A percentile compares a stretch with the other conserved stretches of the same genome.
These are phyloP conservation scores for Sphenodon punctatus DNA, from an alignment of 2,797 vertebrate species.

Conservation along the genomic window DNA sequence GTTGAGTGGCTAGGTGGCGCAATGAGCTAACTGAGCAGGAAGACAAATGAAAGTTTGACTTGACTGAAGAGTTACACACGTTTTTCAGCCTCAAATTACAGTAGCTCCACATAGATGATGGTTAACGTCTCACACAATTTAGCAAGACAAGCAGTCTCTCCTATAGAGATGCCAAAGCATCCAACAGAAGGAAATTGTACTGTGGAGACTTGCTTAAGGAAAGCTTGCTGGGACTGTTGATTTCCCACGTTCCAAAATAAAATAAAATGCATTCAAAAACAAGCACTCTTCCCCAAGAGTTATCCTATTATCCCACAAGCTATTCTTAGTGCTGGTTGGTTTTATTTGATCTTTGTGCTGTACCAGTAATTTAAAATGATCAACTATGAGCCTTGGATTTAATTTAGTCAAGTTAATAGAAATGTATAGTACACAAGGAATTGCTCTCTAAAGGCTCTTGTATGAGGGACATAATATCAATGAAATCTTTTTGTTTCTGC, in stretches of 20 bases:
- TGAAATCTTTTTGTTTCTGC: too few species aligned
- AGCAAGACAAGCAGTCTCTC: not conserved
- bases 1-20: not conserved
- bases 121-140: not conserved
- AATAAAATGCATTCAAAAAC: slow-evolving; percentile 42
- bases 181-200: not conserved
- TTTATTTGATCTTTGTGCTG: slow-evolving; percentile 6
- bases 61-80: not conserved
- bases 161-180: not conserved
- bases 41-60: slow-evolving; percentile 8
- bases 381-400: not conserved
- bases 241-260: slow-evolving; percentile 23
- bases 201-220: not conserved
- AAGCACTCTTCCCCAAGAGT: slow-evolving; percentile 16
- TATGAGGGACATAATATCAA: too few species aligned
- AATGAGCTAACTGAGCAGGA: not conserved
- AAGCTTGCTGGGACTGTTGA: not conserved
- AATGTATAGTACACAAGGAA: not conserved
- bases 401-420: not conserved
- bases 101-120: not conserved
- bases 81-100: not conserved
- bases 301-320: slow-evolving; percentile 19
- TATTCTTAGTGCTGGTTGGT: slow-evolving; percentile 12
- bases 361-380: not conserved
- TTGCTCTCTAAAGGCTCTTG: too few species aligned